phyloP scores from a whole-genome alignment of 2,797 vertebrate species.

The Distichodus sexfasciatus region DNA sequence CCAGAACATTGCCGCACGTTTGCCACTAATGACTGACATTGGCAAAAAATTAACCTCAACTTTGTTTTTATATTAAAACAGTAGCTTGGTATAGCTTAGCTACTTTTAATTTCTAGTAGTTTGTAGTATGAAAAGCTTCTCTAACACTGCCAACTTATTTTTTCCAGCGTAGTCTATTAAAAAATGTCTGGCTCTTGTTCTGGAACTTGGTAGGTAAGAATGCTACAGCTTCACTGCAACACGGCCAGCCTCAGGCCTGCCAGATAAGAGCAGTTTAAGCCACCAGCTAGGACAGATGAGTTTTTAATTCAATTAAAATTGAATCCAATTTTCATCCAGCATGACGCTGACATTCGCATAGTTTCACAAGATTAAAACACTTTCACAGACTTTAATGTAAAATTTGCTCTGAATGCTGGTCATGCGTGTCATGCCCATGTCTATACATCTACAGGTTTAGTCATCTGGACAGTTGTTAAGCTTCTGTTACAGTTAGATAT shows the following conservation, averaged over 20 bases:
- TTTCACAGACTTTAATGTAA: not conserved
- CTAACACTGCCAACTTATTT: no score
- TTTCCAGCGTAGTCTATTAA: no score
- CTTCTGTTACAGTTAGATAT: conserved; percentile 7
- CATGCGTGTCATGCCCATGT: not conserved
- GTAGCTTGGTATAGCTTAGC: no score
- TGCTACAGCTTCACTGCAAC: not conserved
- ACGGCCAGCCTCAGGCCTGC: not conserved
- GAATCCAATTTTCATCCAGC: not conserved
- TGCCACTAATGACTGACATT: no score
- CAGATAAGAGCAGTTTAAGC: not conserved
- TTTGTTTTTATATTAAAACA: no score
- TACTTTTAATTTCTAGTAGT: not conserved
- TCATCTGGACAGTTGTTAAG: not conserved
- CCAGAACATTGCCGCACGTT: no score
- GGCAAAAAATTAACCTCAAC: no score
- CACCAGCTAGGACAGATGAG: not conserved
- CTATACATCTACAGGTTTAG: not conserved
- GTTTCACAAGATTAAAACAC: conserved; percentile 21
- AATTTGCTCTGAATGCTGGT: not conserved
- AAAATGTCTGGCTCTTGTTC: no score
- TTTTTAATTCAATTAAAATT: conserved; percentile 27
- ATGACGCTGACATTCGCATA: conserved; percentile 19
- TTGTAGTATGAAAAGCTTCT: no score
- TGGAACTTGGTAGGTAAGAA: not conserved